phyloP scores from a whole-genome alignment of 1,140 invertebrate species.

The Theocolax elegans region DNA sequence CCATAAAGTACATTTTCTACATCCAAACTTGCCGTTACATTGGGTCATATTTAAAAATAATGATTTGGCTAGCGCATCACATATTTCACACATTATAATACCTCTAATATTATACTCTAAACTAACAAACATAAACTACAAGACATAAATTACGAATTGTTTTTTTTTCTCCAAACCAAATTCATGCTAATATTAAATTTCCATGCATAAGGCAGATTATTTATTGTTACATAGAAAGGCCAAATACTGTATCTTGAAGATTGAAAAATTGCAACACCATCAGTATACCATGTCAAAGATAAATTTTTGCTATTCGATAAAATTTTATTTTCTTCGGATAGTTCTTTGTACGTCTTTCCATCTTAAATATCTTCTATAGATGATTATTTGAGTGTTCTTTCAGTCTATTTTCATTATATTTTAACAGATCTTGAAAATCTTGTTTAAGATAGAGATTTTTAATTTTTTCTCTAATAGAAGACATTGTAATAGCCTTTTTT shows the following conservation, averaged over 20 bases:
- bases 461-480: not conserved
- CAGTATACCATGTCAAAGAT: slow-evolving; percentile 14
- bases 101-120: not conserved
- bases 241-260: slow-evolving; percentile 35
- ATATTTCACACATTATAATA: slow-evolving; percentile 35
- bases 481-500: slow-evolving; percentile 6
- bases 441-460: not conserved
- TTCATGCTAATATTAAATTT: slow-evolving; percentile 35
- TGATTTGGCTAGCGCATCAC: slow-evolving; percentile 37
- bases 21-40: slow-evolving; percentile 29
- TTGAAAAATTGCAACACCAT: slow-evolving; percentile 18
- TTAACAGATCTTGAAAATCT: not conserved
- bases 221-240: slow-evolving; percentile 37
- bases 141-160: slow-evolving; percentile 35
- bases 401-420: not conserved
- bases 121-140: not conserved
- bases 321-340: not conserved
- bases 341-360: too few species aligned
- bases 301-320: not conserved
- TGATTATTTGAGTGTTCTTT: not conserved
- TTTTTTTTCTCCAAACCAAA: slow-evolving; percentile 41
- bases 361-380: slow-evolving; percentile 16
- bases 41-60: slow-evolving; percentile 39
- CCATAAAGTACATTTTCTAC: slow-evolving; percentile 2
- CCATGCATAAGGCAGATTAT: slow-evolving; percentile 33